Evolutionary conservation across 1,140 invertebrate species (phyloP), one percentile per base, ranked within the genome.

Genomic region (Prorops nasuta): DNA sequence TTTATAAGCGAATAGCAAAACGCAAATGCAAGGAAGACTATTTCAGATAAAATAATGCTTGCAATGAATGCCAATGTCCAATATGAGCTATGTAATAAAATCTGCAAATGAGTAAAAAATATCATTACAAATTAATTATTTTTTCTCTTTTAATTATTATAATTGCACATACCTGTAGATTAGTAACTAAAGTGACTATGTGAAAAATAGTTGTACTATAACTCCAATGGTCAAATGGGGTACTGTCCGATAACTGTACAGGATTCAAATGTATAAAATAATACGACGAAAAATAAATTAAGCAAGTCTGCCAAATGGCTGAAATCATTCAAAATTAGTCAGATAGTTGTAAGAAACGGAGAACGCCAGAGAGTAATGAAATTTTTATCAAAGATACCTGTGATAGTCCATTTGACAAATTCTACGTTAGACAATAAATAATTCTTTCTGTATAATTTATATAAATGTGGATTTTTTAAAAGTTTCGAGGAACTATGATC

Each of bases 401-500:
- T 66, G 0, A 79, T 2, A 19, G 80, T 77, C 90, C 90, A 92
- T 20, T 74, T 64, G 0, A 80, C n/a, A 65, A 91, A 91, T 47
- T 83, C 73, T 1, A 51, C 62, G 72, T 77, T 81, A 0, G 83
- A 80, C 56, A 93, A 75, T n/a, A 84, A 77, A 42, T 79, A 78
- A 76, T 92, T 91, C 36, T 77, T 79, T 12, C 68, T 78, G 46
- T 88, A 82, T 9, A 79, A 70, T 58, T 80, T 81, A 69, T 94
- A 95, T 1, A 92, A 60, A 21, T 67, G 52, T 20, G 80, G 80
- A 71, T 60, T 80, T 63, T 75, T 72, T 40, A 91, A 66, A 1
- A 94, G 76, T 17, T 74, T 69, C 14, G 80, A 60, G 2, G 83
- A 77, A 0, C 79, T 69, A 60, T 83, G 82, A 39, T 85, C 79